Evolutionary conservation across 2,113 vertebrate genomes (phyloP), one percentile per base, ranked within the genome.

Genomic region (Megaptera novaeangliae): DNA sequence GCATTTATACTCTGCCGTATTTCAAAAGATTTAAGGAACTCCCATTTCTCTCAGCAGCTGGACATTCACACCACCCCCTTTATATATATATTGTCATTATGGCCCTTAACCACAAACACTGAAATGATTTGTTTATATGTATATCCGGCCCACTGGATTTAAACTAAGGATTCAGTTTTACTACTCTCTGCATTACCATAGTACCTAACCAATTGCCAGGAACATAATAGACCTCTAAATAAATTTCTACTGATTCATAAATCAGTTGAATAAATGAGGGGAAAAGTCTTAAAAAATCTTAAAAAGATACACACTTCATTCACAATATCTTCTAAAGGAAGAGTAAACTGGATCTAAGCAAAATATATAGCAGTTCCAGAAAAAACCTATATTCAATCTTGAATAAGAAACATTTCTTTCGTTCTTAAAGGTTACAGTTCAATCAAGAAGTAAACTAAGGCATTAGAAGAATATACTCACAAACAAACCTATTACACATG

Each of bases 211-310:
- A 92, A 78, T 18, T 85, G 14, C 31, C 34, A 68, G 29, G 18
- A 88, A 94, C 77, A 83, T 36, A 61, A 91, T 6, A 69, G 41
- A 10, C 13, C 61, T 69, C 64, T 81, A 69, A 95, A 96, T 80
- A 92, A 80, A 75, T 81, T 92, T 94, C 91, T 85, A 88, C 21
- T 96, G 55, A 96, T 91, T 80, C 31, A 94, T 41, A 94, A 34
- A 59, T 81, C 52, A 61, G 59, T 9, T 46, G 57, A 85, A 29
- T 92, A 94, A 90, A 82, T 77, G 14, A 94, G 15, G 12, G 4
- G 23, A 11, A 66, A 80, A 23, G 3, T 75, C 59, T 55, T 69
- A 10, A 25, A 78, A 29, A 29, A 1, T 94, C 49, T 57, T 82
- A 61, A 66, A 93, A 92, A 89, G 63, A 88, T 41, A 95, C 44